Percentiles rank a stretch among this genome's conserved stretches.
phyloP scores from a whole-genome alignment of 2,113 vertebrate genomes.

The Sclerurus mexicanus region DNA sequence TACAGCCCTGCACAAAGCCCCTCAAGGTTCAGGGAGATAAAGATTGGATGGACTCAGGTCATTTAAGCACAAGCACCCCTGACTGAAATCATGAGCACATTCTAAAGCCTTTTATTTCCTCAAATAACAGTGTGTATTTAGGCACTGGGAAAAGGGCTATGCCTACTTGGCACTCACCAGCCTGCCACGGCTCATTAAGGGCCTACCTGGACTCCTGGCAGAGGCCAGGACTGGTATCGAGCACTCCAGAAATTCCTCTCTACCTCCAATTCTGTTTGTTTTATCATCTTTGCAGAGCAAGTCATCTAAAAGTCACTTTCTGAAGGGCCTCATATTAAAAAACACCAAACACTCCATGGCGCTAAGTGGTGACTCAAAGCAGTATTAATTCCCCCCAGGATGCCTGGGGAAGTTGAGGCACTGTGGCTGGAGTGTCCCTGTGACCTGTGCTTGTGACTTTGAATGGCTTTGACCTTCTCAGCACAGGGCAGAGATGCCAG shows the following conservation, averaged over 20 bases:
- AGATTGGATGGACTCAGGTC: not conserved
- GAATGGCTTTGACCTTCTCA: not conserved
- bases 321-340: constrained; percentile 4
- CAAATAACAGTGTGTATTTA: not conserved
- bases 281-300: constrained; percentile 19
- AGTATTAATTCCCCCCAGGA: not conserved
- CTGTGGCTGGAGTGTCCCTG: not conserved
- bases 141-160: constrained; percentile 10
- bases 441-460: not conserved
- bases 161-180: constrained; percentile 14
- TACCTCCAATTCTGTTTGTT: constrained; percentile 38
- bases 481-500: not conserved
- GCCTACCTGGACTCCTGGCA: not conserved
- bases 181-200: not conserved
- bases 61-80: not conserved
- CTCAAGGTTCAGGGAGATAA: not conserved
- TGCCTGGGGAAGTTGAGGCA: not conserved
- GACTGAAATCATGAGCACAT: not conserved
- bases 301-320: not conserved
- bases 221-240: not conserved
- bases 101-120: constrained; percentile 34
- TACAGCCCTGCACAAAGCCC: not conserved
- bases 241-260: constrained; percentile 50
- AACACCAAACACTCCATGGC: not conserved
- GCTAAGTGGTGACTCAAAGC: not conserved